A percentile compares a stretch with the other conserved stretches of the same genome.
phyloP scores from a whole-genome alignment of 2,797 vertebrate genomes.

The Pseudocheirus occidentalis region DNA sequence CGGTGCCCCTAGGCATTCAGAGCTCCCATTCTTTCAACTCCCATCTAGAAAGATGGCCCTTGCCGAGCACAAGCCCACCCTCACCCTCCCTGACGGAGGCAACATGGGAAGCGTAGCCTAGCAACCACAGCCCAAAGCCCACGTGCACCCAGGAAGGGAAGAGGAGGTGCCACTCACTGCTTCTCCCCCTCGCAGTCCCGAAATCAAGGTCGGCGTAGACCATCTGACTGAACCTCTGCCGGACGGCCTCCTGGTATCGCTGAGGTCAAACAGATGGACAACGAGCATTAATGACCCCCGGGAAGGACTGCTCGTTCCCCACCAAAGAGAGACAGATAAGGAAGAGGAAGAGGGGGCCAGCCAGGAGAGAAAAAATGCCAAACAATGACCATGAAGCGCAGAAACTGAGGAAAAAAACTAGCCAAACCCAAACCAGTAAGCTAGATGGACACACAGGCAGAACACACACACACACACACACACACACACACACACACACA shows the following conservation, averaged over 20 bases:
- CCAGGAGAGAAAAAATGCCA: neutral
- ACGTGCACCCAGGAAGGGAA: neutral
- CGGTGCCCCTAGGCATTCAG: neutral
- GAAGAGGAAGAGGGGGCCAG: neutral
- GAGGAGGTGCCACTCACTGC: conserved; percentile 72
- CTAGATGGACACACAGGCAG: no score
- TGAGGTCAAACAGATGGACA: conserved; percentile 74
- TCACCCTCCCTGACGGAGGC: neutral
- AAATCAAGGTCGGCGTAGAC: conserved; percentile 88
- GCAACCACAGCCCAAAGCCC: conserved; percentile 46
- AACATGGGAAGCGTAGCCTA: neutral
- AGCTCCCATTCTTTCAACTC: neutral
- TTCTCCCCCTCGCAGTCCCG: conserved; percentile 82
- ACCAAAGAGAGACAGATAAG: neutral
- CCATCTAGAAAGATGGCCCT: neutral
- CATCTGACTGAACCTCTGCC: conserved; percentile 89
- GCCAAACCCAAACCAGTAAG: neutral
- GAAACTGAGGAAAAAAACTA: no score
- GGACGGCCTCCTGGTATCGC: conserved; percentile 92
- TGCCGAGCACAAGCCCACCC: neutral
- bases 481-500: no score
- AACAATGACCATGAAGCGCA: neutral
- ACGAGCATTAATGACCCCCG: conserved; percentile 9
- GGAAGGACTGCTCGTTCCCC: conserved; percentile 14
- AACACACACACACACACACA: no score